phyloP scores from a whole-genome alignment of 2,797 vertebrate species.

The Fringilla coelebs region DNA sequence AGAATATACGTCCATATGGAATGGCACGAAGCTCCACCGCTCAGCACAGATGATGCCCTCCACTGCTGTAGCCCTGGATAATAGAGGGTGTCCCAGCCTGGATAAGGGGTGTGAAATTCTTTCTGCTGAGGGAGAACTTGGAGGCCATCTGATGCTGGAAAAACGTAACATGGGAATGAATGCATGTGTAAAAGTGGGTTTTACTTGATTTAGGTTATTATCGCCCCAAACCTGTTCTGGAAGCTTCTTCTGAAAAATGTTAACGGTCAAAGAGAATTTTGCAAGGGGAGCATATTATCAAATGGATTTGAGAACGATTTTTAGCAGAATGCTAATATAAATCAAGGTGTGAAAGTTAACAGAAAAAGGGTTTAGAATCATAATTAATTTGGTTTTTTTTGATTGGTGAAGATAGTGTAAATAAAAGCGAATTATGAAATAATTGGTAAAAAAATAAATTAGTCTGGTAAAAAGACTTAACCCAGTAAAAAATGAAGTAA shows the following conservation, averaged over 20 bases:
- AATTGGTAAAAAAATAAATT: not conserved
- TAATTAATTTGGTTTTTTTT: not conserved
- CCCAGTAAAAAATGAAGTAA: not conserved
- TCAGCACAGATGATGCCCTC: conserved; percentile 41
- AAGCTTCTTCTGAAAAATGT: not conserved
- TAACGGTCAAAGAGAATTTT: not conserved
- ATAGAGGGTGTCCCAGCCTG: conserved; percentile 38
- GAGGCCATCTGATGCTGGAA: conserved; percentile 30
- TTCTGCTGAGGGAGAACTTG: not conserved
- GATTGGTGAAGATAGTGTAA: not conserved
- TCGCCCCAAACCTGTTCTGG: not conserved
- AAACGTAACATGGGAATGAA: not conserved
- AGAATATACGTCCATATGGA: conserved; percentile 47
- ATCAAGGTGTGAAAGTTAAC: not conserved
- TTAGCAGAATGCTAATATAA: fast-evolving
- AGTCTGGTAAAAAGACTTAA: not conserved
- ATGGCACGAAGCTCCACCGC: conserved; percentile 6
- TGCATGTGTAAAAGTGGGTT: not conserved
- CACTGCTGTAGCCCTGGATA: conserved; percentile 14
- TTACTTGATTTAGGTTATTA: not conserved
- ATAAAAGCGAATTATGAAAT: not conserved
- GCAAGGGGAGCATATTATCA: not conserved
- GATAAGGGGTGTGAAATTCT: conserved; percentile 17
- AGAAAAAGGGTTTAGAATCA: not conserved
- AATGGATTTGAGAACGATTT: not conserved